A percentile compares a stretch with the other conserved stretches of the same genome.
Evolutionary conservation across 2,113 vertebrate genomes (phyloP).

Genomic region (Larimichthys polyactis): DNA sequence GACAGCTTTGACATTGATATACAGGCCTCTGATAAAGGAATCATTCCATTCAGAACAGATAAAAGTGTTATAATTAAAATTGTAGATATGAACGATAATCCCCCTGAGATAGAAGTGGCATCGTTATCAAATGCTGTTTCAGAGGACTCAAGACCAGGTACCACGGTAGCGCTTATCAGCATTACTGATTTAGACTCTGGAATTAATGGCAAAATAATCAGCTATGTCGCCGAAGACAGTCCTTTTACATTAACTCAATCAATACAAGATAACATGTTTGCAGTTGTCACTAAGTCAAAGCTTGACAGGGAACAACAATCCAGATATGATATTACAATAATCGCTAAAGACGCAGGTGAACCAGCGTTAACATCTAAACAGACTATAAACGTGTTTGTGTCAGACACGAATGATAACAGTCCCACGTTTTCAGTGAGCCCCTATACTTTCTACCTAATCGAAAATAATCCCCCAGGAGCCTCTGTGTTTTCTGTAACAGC

Average conservation of each 20-base stretch:
- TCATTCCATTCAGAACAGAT: constrained; percentile 21
- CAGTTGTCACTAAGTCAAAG: constrained; percentile 73
- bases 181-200: constrained; percentile 79
- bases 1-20: constrained; percentile 74
- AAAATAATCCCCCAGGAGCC: constrained; percentile 73
- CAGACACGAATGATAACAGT: constrained; percentile 79
- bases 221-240: constrained; percentile 52
- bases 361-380: constrained; percentile 74
- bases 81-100: constrained; percentile 85
- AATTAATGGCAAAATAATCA: constrained; percentile 74
- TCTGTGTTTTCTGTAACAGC: constrained; percentile 68
- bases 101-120: constrained; percentile 77
- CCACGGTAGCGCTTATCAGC: constrained; percentile 78
- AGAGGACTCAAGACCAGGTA: constrained; percentile 77
- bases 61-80: constrained; percentile 79
- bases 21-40: constrained; percentile 70
- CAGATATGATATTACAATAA: constrained; percentile 74
- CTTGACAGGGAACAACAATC: constrained; percentile 79
- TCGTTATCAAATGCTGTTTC: constrained; percentile 73
- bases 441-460: constrained; percentile 64
- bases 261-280: constrained; percentile 76
- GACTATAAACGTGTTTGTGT: constrained; percentile 68
- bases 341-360: constrained; percentile 75
- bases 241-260: constrained; percentile 78
- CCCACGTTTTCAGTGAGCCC: constrained; percentile 66